Conservation (phyloP, 2,797 vertebrate species). For the Lacerta viridis region DNA sequence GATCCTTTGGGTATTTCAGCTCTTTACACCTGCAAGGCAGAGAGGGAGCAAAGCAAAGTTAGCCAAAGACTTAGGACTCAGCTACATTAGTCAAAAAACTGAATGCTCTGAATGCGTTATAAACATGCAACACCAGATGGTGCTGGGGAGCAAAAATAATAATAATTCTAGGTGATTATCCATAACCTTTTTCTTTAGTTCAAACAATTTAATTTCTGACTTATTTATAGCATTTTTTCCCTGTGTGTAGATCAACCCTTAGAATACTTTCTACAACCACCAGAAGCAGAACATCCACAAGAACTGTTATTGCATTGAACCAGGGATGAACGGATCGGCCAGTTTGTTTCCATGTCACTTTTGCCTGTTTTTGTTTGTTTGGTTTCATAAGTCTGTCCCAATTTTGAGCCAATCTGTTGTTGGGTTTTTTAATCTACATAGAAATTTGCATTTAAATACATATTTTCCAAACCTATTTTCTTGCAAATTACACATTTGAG, state of each 20-base stretch:
- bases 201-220: too few species aligned
- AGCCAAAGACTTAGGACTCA: not conserved
- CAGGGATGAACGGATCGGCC: not conserved
- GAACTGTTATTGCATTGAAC: too few species aligned
- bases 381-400: not conserved
- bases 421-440: not conserved
- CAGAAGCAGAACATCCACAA: not conserved
- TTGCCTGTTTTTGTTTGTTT: too few species aligned
- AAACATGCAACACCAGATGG: too few species aligned
- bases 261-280: not conserved
- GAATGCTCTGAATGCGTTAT: too few species aligned
- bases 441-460: not conserved
- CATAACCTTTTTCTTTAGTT: too few species aligned
- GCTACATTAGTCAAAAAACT: too few species aligned
- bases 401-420: not conserved
- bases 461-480: not conserved
- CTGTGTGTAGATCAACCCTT: too few species aligned
- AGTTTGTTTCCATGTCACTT: not conserved
- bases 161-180: too few species aligned
- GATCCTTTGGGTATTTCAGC: slow-evolving; percentile 89
- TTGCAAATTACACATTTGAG: not conserved
- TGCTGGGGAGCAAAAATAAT: too few species aligned
- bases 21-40: slow-evolving; percentile 88
- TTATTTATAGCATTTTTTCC: too few species aligned
- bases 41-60: not conserved